Evolutionary conservation across 2,888 invertebrate species (phyloP), one percentile per base, ranked within the genome.

Genomic region (Volucella inflata): DNA sequence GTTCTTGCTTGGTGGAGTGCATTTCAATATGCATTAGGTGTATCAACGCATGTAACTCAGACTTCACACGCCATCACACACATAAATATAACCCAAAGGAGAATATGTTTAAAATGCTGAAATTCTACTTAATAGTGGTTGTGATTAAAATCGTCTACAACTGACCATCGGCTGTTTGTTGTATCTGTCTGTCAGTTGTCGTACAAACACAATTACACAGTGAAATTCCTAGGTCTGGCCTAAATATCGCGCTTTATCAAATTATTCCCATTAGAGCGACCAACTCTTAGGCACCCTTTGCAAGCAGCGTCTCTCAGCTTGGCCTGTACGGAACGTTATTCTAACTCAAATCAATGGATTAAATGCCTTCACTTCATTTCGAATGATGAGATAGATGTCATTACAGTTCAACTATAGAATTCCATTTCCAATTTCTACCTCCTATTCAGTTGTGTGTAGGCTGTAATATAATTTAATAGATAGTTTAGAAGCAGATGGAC

Each of bases 321-420:
- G 40, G 36, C 64, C 30, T 62, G 10, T 50, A 70, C 65, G 46
- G 64, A 78, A 70, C 70, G 44, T 75, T 79, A 75, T 76, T 80
- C 72, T 76, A 85, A 85, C 76, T 81, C 80, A 71, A 85, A 85
- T 85, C 84, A 80, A 85, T 84, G 76, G 60, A 84, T 84, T 79
- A 79, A 78, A 78, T 79, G 80, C 64, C 65, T 67, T 79, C 77
- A 68, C 65, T 85, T 76, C 62, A 79, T 79, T 70, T 67, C 38
- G 67, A 80, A 65, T 72, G 80, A 71, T 50, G 80, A 71, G 70
- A 67, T 71, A 65, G 83, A 70, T 74, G 68, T 72, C 62, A 82
- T 82, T 82, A 71, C 53, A 48, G 36, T 38, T 67, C 46, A 65
- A 51, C 71, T 64, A 40, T 64, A 21, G 68, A 74, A 79, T 70